Percentiles rank a stretch among this genome's conserved stretches.
Conservation (phyloP, 2,113 vertebrate species). For the Numida meleagris region DNA sequence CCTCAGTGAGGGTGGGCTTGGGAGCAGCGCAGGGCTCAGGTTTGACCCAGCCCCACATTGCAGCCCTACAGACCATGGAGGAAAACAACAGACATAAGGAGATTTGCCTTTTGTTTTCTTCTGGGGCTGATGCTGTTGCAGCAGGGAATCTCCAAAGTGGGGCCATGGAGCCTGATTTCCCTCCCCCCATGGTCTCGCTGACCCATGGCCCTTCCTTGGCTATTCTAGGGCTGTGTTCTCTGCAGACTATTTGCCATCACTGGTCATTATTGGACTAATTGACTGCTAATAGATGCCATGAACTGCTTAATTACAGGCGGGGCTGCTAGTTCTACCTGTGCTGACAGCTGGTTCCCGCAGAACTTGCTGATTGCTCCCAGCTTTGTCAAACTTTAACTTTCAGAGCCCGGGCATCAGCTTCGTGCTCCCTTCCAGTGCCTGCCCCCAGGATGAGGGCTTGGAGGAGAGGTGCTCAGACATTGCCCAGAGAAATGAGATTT, state of each 20-base stretch:
- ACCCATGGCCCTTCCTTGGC: fast-evolving
- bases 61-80: fast-evolving
- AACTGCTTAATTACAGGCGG: not conserved
- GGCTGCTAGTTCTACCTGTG: not conserved
- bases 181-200: fast-evolving
- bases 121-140: not conserved
- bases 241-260: not conserved
- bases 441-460: fast-evolving
- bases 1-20: not conserved
- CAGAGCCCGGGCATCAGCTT: not conserved
- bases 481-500: not conserved
- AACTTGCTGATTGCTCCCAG: fast-evolving
- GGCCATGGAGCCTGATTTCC: not conserved
- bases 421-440: fast-evolving
- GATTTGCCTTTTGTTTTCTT: not conserved
- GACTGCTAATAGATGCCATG: fast-evolving
- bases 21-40: not conserved
- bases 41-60: not conserved
- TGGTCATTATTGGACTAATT: not conserved
- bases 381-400: not conserved
- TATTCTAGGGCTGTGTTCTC: not conserved
- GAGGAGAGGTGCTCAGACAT: fast-evolving
- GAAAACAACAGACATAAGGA: not conserved
- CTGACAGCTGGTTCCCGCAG: not conserved
- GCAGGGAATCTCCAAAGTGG: not conserved